Conservation (phyloP, 2,797 vertebrate species). For the Lacerta agilis region DNA sequence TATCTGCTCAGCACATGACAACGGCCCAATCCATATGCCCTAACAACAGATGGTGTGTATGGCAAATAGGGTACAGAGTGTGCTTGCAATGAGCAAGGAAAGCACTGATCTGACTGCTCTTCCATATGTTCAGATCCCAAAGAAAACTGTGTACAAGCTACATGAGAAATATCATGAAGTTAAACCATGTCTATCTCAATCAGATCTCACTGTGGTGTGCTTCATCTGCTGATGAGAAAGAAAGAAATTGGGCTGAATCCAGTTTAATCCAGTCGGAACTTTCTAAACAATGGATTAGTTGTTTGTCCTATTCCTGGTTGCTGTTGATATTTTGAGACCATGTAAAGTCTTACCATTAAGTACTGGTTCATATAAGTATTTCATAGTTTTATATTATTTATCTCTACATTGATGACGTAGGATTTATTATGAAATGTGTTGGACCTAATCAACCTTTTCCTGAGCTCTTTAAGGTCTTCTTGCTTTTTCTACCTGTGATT, state of each 20-base stretch:
- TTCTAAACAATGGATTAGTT: not conserved
- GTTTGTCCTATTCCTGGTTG: not conserved
- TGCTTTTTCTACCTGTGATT: not conserved
- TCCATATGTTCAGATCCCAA: conserved; percentile 17
- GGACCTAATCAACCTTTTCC: not conserved
- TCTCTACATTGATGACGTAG: not conserved
- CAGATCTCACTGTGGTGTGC: not conserved
- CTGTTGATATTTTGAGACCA: too few species aligned
- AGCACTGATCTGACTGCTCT: not conserved
- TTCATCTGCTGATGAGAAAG: not conserved
- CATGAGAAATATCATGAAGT: not conserved
- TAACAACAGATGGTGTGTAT: not conserved
- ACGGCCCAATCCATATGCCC: not conserved
- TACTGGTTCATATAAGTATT: not conserved
- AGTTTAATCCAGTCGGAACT: not conserved
- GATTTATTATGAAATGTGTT: not conserved
- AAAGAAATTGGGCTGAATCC: not conserved
- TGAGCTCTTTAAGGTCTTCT: not conserved
- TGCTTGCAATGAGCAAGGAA: not conserved
- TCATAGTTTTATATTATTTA: not conserved
- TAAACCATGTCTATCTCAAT: not conserved
- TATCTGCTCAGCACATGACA: not conserved
- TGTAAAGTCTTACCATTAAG: not conserved
- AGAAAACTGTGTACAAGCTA: not conserved
- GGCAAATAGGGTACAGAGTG: not conserved